Evolutionary conservation across 1,140 invertebrate species (phyloP).

Genomic region (Pseudoatta argentina): DNA sequence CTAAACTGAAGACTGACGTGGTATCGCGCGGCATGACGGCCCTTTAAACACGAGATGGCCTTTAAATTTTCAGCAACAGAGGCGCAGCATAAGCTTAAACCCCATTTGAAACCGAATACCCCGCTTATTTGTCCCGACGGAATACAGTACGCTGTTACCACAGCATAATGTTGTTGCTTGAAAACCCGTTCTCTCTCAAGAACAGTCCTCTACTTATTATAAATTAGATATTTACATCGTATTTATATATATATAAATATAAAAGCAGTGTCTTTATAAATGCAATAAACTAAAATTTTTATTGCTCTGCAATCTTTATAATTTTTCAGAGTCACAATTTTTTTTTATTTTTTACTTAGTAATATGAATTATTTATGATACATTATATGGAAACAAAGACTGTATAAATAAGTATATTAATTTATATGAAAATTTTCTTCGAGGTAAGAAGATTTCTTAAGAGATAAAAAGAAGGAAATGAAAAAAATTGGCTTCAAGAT

Average conservation of each 20-base stretch:
- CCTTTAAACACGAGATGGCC: constrained; percentile 15
- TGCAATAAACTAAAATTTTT: too few species aligned
- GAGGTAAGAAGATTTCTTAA: neutral
- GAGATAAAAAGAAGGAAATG: neutral
- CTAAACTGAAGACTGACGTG: neutral
- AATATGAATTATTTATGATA: constrained; percentile 24
- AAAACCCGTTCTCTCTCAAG: constrained; percentile 39
- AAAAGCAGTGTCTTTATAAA: neutral
- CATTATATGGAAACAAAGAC: neutral
- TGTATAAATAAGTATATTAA: constrained; percentile 4
- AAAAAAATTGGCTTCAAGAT: neutral
- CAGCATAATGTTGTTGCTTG: constrained; percentile 20
- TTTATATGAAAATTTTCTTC: neutral
- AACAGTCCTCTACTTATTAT: constrained; percentile 8
- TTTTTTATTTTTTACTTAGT: neutral
- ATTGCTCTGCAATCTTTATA: neutral
- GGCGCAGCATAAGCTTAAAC: constrained; percentile 40
- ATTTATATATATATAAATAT: neutral
- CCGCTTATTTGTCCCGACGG: constrained; percentile 55
- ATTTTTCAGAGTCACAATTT: neutral
- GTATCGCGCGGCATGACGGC: constrained; percentile 3
- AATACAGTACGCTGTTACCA: constrained; percentile 31
- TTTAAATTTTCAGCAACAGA: constrained; percentile 55
- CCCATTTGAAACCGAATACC: constrained; percentile 64
- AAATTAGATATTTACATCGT: constrained; percentile 51